Evolutionary conservation across 2,113 vertebrate species (phyloP).

Genomic region (Psilopsiagon aymara): DNA sequence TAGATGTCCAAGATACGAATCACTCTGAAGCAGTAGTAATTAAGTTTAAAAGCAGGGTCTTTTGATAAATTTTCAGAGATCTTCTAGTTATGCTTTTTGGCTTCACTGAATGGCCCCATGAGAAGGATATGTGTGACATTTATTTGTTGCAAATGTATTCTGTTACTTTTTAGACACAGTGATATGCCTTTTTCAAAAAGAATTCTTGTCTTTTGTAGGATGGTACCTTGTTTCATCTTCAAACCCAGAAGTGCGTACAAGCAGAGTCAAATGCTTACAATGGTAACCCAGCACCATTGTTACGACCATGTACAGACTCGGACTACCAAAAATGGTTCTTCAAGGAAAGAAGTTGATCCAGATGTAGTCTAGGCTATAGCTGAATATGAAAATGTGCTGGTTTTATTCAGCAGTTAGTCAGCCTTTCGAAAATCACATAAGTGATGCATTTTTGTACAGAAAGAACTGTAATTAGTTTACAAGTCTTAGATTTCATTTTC

Average conservation of each 20-base stretch:
- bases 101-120: neutral
- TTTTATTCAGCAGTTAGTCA: neutral
- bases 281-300: conserved; percentile 78
- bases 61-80: neutral
- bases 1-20: neutral
- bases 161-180: neutral
- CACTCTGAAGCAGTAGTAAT: neutral
- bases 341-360: conserved; percentile 78
- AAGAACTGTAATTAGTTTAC: conserved; percentile 40
- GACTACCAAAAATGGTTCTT: conserved; percentile 92
- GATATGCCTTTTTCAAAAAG: neutral
- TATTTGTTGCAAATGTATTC: neutral
- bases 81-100: neutral
- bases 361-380: neutral
- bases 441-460: conserved; percentile 44
- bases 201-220: conserved; percentile 78
- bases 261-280: conserved; percentile 72
- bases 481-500: neutral
- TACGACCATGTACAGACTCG: conserved; percentile 81
- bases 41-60: neutral
- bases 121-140: neutral
- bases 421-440: neutral
- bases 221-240: conserved; percentile 82
- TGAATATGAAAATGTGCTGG: neutral
- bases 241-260: conserved; percentile 87